Evolutionary conservation across 64 coral and sea anemone genomes (phyloP), one percentile per base, ranked within the genome.

Genomic region (Acropora tenuis): DNA sequence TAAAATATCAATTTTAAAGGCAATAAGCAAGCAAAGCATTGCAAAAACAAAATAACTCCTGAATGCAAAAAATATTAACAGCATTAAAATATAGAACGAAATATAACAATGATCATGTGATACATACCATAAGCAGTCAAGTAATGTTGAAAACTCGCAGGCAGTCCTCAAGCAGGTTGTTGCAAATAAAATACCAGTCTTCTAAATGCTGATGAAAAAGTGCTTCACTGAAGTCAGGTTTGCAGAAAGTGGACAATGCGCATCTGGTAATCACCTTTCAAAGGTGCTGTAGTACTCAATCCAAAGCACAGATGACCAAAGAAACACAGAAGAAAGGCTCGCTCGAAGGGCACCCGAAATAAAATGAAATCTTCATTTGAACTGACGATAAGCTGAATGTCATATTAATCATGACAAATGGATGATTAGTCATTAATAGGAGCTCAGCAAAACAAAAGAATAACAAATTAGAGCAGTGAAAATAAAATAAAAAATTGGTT

Each of bases 81-180:
- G 3, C 47, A 84, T 11, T 69, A 69, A 48, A 71, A 85, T 68
- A 66, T 43, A 41, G 69, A 84, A 85, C 19, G 69, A 84, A 84
- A 30, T 46, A 49, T 49, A 83, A 6, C 41, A 81, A 81, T 55
- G 48, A 83, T 66, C 49, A 43, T 72, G 45, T 45, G 20, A 65
- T 85, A 85, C 82, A 85, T 85, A 85, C 82, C 82, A 1, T 69
- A 16, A 85, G 65, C 65, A 50, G 61, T 85, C 18, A 61, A 20
- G 43, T 48, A 43, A 85, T 10, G 65, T 85, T 47, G 61, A 85
- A 16, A 85, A 85, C 82, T 13, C 10, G 52, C 52, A 85, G 49
- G 53, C 8, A 2, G 16, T 85, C 82, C 65, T 12, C 61, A 71
- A 58, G 30, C 30, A 30, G 19, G 50, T 55, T 41, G 46, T 4